Base-by-base conservation (phyloP, 1,140 invertebrate genomes). In the Drosophila micromelanica region DNA sequence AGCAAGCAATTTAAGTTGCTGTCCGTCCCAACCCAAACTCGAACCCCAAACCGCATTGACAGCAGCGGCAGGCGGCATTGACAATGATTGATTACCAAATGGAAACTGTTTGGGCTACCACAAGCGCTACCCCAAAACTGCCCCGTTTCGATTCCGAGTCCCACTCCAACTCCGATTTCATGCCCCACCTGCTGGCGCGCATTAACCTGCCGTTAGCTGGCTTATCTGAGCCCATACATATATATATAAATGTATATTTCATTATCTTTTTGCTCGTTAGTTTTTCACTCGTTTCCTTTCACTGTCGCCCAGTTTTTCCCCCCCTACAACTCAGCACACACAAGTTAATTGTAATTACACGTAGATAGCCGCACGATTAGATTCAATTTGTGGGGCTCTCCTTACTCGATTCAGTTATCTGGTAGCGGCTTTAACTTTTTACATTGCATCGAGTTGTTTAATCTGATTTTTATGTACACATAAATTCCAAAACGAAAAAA, bases 1-100 rank as follows among this genome's bases (percentile, higher is more conserved):
- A 51, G 32, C 38, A 43, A 35, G 74, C 74, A 79, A 82, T 81
- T 86, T 81, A 73, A 76, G 75, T 87, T 87, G 62, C 43, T 62
- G 51, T 54, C 55, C 23, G 55, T 35, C 27, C 23, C 3, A 2
- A 27, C 27, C 27, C 27, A 27, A 27, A 35, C 8, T 35, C n/a
- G 46, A 52, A 54, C 59, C 27, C 61, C 56, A 76, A 71, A 77
- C 84, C 76, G 52, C 72, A 87, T 87, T 87, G 82, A 87, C 82
- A 87, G 72, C 56, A 20, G 17, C 61, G 48, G 51, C 54, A 51
- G 72, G 30, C 73, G 78, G 81, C 84, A 89, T 89, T 89, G 84
- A 89, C 84, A 89, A 89, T 89, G 84, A 89, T 89, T 89, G 84
- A 89, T 89, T 89, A 89, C 84, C 84, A 80, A 49, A 84, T 75